A percentile compares a stretch with the other conserved stretches of the same genome.
Conservation (phyloP, 2,888 invertebrate genomes). For the Neoitamus cyanurus region DNA sequence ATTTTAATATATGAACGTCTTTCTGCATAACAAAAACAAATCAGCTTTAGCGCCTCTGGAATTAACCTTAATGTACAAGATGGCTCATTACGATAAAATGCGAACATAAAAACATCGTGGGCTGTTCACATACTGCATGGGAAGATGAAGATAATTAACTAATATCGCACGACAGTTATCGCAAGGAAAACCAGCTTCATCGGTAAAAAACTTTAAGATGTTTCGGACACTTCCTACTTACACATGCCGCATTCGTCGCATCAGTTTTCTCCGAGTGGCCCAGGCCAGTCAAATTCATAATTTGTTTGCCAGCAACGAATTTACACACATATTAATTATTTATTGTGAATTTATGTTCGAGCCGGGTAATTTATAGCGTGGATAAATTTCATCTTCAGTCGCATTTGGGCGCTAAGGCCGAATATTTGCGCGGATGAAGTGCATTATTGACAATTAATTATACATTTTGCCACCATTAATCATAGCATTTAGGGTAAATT, state of each 20-base stretch:
- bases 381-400: neutral
- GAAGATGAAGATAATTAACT: neutral
- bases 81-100: constrained; percentile 1
- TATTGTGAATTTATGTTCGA: neutral
- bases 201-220: neutral
- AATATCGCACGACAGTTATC: constrained; percentile 1
- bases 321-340: neutral
- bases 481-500: constrained; percentile 9
- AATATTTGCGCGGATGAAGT: neutral
- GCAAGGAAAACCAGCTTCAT: neutral
- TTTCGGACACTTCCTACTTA: neutral
- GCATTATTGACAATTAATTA: constrained; percentile 14
- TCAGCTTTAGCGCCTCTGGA: neutral
- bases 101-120: neutral
- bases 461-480: constrained; percentile 22
- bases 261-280: neutral
- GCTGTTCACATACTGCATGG: neutral
- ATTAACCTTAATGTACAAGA: constrained; percentile 1
- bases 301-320: neutral
- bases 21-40: neutral
- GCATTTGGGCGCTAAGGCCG: neutral
- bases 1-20: neutral
- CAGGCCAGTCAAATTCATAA: neutral
- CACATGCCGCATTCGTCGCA: neutral
- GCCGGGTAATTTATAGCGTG: neutral